Evolutionary conservation across 2,113 vertebrate species (phyloP).

Genomic region (Labeo rohita): DNA sequence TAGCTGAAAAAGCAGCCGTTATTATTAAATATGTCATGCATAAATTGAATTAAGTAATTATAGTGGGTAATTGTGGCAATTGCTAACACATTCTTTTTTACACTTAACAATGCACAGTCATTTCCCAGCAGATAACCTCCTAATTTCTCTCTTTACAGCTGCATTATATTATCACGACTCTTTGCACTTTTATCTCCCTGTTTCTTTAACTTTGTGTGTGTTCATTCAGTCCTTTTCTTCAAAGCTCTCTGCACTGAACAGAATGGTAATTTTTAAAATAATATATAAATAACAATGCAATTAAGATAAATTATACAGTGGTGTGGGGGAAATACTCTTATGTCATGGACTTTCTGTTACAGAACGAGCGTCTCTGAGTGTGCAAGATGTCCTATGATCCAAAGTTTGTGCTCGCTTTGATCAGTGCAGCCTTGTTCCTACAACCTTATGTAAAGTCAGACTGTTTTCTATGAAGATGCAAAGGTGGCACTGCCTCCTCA

Average conservation of each 20-base stretch:
- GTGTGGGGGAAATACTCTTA: too few species aligned
- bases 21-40: conserved; percentile 44
- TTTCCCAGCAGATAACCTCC: conserved; percentile 37
- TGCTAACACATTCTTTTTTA: conserved; percentile 16
- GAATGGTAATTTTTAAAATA: background rate
- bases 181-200: conserved; percentile 14
- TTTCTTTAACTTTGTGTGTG: background rate
- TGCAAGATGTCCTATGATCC: background rate
- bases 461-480: background rate
- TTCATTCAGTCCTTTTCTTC: background rate
- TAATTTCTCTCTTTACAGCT: conserved; percentile 23
- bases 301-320: background rate
- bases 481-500: background rate
- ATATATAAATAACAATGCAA: conserved; percentile 20
- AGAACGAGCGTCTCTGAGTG: background rate
- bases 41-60: conserved; percentile 53
- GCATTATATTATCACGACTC: conserved; percentile 21
- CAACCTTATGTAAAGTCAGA: conserved; percentile 18
- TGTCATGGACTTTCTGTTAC: background rate
- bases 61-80: conserved; percentile 41
- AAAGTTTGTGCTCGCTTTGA: background rate
- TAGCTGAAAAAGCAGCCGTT: background rate
- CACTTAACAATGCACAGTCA: conserved; percentile 29
- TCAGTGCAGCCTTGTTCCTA: background rate
- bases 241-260: background rate